Evolutionary conservation across 2,113 vertebrate genomes (phyloP).

Genomic region (Nesoenas mayeri): DNA sequence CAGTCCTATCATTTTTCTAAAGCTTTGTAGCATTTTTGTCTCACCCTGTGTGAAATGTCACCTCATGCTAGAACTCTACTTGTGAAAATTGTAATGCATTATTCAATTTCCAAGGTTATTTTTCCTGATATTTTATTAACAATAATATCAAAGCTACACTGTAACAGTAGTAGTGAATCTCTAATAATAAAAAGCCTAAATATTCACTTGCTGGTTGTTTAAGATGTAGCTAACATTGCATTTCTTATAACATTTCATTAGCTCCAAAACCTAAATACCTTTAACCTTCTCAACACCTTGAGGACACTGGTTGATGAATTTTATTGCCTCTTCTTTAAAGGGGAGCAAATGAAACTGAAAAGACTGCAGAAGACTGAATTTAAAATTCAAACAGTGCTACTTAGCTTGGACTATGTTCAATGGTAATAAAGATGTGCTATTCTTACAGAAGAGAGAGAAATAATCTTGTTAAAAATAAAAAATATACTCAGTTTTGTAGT

Average conservation of each 20-base stretch:
- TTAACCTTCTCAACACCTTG: neutral
- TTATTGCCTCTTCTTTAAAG: neutral
- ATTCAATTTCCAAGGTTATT: neutral
- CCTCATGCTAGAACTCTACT: neutral
- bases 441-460: neutral
- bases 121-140: neutral
- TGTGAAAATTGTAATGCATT: neutral
- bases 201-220: neutral
- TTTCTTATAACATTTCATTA: neutral
- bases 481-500: neutral
- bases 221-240: neutral
- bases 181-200: neutral
- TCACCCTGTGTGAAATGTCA: neutral
- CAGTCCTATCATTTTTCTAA: neutral
- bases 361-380: neutral
- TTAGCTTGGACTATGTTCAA: neutral
- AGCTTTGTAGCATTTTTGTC: neutral
- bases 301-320: neutral
- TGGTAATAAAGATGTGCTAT: neutral
- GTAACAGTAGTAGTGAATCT: neutral
- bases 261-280: neutral
- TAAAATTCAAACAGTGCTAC: neutral
- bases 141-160: neutral
- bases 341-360: neutral
- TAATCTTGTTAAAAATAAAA: neutral